Base-by-base conservation (phyloP, 2,888 invertebrate species). In the Agonopterix heracliana region DNA sequence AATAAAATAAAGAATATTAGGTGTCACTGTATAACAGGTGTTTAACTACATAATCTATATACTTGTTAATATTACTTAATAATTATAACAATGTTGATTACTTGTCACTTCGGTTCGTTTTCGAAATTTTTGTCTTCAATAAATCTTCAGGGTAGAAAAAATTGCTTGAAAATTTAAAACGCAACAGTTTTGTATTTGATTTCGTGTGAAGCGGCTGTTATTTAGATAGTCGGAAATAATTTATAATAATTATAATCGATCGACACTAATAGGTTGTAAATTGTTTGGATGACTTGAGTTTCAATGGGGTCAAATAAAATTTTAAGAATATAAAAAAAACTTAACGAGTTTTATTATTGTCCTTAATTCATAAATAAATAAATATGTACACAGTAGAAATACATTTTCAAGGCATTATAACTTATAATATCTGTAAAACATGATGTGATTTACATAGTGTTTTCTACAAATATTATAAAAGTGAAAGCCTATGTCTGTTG, bases 11-110 rank as follows among this genome's bases (percentile, higher is more conserved):
- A 68, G 78, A 79, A 73, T 81, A 80, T 72, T 88, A 87, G 82
- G 80, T 85, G 83, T 88, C 85, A 78, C 88, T 88, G 85, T 87
- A 79, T 84, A 86, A 87, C 88, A 87, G 87, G 77, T 83, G 82
- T 88, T 86, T 84, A 78, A 79, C 74, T 76, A 77, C 81, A 85
- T 86, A 82, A 83, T 85, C 77, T 85, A 84, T 87, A 82, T 83
- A 81, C 75, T 81, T 85, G 85, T 88, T 88, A 88, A 81, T 83
- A 84, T 80, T 81, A 80, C 79, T 81, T 79, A 66, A 81, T 81
- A 61, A 78, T 80, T 85, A 85, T 84, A 86, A 86, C 51, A 66
- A 83, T 85, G 87, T 86, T 87, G 78, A 79, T 81, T 80, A 75
- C 62, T 77, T 26, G 26, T 78, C 70, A 68, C 66, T 68, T 73